Conservation (phyloP, 2,113 vertebrate species). For the Hipposideros armiger region DNA sequence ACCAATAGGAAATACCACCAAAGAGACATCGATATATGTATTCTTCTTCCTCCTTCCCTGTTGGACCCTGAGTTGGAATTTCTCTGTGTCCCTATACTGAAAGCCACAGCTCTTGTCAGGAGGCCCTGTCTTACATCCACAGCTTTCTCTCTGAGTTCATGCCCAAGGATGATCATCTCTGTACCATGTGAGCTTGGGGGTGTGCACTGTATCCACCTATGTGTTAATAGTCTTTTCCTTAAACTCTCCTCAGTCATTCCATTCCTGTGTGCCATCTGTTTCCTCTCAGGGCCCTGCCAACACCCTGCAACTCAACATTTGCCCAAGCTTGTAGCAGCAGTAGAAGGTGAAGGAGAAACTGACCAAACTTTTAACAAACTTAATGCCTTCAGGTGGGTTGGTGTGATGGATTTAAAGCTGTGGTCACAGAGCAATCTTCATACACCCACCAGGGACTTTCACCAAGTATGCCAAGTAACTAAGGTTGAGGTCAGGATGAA, state of each 20-base stretch:
- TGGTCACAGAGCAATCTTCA: neutral
- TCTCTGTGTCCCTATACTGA: neutral
- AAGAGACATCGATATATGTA: neutral
- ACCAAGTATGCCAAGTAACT: neutral
- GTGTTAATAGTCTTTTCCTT: neutral
- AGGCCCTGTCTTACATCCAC: neutral
- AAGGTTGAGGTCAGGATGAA: neutral
- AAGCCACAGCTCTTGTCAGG: neutral
- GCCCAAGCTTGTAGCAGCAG: neutral
- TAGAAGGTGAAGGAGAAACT: neutral
- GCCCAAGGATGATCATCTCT: neutral
- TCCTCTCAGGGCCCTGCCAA: neutral
- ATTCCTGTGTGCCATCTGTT: neutral
- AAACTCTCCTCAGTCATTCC: neutral
- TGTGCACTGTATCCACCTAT: neutral
- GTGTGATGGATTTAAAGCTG: neutral
- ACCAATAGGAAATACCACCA: neutral
- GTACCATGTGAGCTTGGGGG: neutral
- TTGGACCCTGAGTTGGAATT: neutral
- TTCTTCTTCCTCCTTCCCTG: neutral
- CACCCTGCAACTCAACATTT: neutral
- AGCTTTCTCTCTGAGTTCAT: neutral
- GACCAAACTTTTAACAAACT: neutral
- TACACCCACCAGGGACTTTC: neutral
- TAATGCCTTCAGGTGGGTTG: neutral